These are phyloP conservation scores for Leptodactylus fuscus DNA, from an alignment of 2,113 vertebrate genomes.

Conservation along the genomic window DNA sequence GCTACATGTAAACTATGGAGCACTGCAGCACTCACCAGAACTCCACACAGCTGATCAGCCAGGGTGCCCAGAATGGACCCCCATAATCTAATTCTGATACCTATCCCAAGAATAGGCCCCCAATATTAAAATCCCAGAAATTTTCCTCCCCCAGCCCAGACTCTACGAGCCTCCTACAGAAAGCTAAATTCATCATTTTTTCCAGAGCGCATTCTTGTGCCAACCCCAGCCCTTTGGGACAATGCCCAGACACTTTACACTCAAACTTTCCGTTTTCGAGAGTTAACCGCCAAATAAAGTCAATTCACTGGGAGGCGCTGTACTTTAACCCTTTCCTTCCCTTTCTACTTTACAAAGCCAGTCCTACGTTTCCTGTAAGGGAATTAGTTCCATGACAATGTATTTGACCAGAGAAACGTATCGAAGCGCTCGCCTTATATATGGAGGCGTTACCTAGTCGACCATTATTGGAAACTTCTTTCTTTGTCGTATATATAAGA, in stretches of 20 bases:
- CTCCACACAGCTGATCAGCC: too few species aligned
- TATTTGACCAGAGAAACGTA: background rate
- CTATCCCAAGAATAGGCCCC: too few species aligned
- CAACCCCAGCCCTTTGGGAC: constrained; percentile 18
- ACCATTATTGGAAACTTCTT: background rate
- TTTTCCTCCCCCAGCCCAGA: too few species aligned
- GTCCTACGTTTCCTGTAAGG: background rate
- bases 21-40: too few species aligned
- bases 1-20: too few species aligned
- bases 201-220: constrained; percentile 1
- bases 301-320: background rate
- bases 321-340: constrained; percentile 14
- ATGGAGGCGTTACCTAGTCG: background rate
- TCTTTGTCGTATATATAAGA: background rate
- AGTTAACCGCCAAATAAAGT: constrained; percentile 13
- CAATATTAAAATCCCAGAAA: too few species aligned
- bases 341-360: background rate
- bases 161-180: background rate
- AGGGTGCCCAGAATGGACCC: too few species aligned
- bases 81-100: too few species aligned
- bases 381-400: too few species aligned
- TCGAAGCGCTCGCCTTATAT: background rate
- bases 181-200: background rate
- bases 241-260: constrained; percentile 37
- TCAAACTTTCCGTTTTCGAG: constrained; percentile 36